Base-by-base conservation (phyloP, 2,888 invertebrate species). In the Drosophila pseudotakahashii region DNA sequence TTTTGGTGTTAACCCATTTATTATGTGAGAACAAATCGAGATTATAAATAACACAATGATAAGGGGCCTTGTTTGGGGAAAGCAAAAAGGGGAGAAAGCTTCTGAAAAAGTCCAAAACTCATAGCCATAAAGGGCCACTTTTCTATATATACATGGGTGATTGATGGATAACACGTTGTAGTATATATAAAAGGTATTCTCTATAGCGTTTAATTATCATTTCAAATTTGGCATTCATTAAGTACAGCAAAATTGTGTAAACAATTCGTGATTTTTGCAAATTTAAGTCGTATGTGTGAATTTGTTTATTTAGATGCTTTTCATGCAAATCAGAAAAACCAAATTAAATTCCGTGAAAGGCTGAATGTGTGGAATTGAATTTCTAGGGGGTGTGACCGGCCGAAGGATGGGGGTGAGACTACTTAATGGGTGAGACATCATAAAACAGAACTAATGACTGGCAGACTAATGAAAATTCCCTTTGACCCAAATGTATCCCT, bases 391-490 rank as follows among this genome's bases (percentile, higher is more conserved):
- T 13, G 63, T 58, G 32, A 32, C n/a, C 9, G 19, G 14, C 11
- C 13, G 7, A 19, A 16, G 48, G 10, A 11, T 32, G 14, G 47
- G 10, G 10, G 10, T 47, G 47, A 6, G 30, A 71, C 70, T 78
- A 71, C 72, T 81, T 78, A 81, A 78, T 75, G 76, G 57, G 57
- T 74, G 54, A 68, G 66, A 52, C 54, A 67, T 44, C 67, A 62
- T 57, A 63, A 63, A 74, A 76, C 41, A 55, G 37, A 62, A 45
- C 63, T 82, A 85, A 81, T 81, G 85, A 80, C 70, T 78, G 69
- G 50, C 73, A 74, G 76, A 78, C 69, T 72, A 85, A 81, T 84
- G 77, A 71, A 80, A 71, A 71, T 70, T 58, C 63, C 76, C 76
- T 55, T 34, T 57, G 72, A 69, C 68, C 63, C 44, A 64, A 36